Evolutionary conservation across 2,797 vertebrate species (phyloP).

Genomic region (Ispidina picta): DNA sequence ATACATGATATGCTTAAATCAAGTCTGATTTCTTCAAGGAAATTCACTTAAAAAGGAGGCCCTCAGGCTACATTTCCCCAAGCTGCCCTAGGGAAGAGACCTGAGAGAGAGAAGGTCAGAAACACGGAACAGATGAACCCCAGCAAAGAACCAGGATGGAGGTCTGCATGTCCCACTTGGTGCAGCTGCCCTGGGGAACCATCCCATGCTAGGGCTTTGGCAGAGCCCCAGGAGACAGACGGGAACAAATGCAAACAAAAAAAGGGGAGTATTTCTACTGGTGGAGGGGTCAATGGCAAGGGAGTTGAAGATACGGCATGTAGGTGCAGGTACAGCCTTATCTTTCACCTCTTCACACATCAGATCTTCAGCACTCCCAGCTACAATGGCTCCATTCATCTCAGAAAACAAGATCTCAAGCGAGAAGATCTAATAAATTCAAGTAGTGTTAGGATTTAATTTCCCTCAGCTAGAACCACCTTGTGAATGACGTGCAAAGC

Average conservation of each 20-base stretch:
- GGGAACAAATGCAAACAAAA: neutral
- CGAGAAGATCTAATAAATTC: neutral
- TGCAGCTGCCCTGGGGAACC: neutral
- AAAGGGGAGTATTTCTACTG: neutral
- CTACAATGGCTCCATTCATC: neutral
- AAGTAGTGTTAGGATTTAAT: neutral
- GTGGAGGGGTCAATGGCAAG: conserved; percentile 13
- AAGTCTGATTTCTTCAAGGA: neutral
- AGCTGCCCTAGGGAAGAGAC: neutral
- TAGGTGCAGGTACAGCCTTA: conserved; percentile 6
- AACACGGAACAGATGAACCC: rapidly evolving
- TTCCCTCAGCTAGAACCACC: neutral
- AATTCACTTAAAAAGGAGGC: neutral
- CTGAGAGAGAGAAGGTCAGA: neutral
- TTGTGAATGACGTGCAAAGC: neutral
- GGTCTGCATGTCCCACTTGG: neutral
- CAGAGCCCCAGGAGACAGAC: neutral
- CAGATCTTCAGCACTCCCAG: neutral
- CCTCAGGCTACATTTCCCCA: neutral
- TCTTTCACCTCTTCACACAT: conserved; percentile 16
- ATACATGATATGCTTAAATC: neutral
- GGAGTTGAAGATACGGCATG: neutral
- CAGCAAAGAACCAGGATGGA: neutral
- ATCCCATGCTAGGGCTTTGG: rapidly evolving
- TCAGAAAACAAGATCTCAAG: conserved; percentile 12